These are phyloP conservation scores for Nannobrachium achirus DNA, from an alignment of 2,113 vertebrate genomes.

Conservation along the genomic window DNA sequence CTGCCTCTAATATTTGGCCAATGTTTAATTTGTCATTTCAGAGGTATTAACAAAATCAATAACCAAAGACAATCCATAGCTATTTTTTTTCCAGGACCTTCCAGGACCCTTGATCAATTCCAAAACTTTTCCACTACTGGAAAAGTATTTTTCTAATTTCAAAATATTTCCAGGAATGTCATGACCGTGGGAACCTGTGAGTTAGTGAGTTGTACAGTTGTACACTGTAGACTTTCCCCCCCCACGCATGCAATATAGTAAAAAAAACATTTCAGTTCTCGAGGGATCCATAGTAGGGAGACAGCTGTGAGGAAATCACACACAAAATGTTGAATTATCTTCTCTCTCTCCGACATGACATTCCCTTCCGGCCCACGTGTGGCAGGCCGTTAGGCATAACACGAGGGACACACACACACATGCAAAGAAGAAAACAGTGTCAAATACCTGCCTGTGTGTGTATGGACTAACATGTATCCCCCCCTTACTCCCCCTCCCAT, in stretches of 20 bases:
- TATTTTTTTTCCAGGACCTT: too few relatives aligned
- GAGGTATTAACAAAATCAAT: too few relatives aligned
- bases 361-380: slow-evolving; percentile 4
- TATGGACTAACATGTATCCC: slow-evolving; percentile 25
- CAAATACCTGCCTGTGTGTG: slow-evolving; percentile 16
- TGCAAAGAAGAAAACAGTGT: slow-evolving; percentile 18
- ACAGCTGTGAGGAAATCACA: background rate
- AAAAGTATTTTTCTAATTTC: too few relatives aligned
- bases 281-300: background rate
- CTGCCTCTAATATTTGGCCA: too few relatives aligned
- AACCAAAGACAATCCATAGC: too few relatives aligned
- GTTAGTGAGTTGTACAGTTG: background rate
- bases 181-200: too few relatives aligned
- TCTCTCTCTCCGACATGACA: slow-evolving; percentile 9
- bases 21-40: too few relatives aligned
- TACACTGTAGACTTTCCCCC: too few relatives aligned
- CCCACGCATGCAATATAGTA: too few relatives aligned
- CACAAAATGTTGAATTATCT: slow-evolving; percentile 18
- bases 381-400: slow-evolving; percentile 13
- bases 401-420: background rate
- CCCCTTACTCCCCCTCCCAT: background rate
- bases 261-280: background rate
- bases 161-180: too few relatives aligned
- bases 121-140: too few relatives aligned
- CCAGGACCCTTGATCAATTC: too few relatives aligned